Base-by-base conservation (phyloP, 2,888 invertebrate genomes). In the Uloborus plumipes region DNA sequence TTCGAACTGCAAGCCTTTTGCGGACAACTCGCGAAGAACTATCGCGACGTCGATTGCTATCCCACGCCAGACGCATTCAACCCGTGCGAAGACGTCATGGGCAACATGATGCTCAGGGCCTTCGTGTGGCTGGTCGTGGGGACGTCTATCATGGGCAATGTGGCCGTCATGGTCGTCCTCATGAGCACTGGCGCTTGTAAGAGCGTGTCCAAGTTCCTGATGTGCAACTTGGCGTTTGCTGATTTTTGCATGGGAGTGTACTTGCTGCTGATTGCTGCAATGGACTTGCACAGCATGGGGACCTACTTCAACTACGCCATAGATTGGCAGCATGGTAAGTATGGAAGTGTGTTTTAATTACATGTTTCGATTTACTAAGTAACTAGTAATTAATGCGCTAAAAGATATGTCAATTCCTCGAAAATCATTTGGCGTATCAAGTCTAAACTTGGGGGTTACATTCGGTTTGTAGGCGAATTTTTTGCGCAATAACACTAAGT, bases 31-130 rank as follows among this genome's bases (percentile, higher is more conserved):
- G 22, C 79, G 0, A 79, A 76, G 47, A 78, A 84, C 53, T 84
- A 84, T 59, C 22, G 81, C 9, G 79, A 87, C 50, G 90, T 91
- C 84, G 91, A 87, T 50, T 95, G 95, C 88, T 91, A 90, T 58
- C 95, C 95, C 0, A 91, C 91, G 84, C 94, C 95, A 0, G 93
- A 96, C 89, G 94, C 94, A 0, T 90, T 95, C 70, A 96, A 95
- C 89, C 95, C 95, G 0, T 96, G 96, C 89, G 95, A 95, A 88
- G 95, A 96, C 88, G 94, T 96, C 79, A 95, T 96, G 94, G 95
- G 95, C 47, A 93, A 93, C 88, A 89, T 92, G 62, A 94, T 94
- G 93, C 90, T 95, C 3, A 92, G 95, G 77, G 92, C 93, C 85
- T 93, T 94, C 71, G 95, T 96, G 4, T 97, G 97, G 96, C 91